Conservation (phyloP, 1,140 invertebrate species). For the Stratiolaelaps scimitus region DNA sequence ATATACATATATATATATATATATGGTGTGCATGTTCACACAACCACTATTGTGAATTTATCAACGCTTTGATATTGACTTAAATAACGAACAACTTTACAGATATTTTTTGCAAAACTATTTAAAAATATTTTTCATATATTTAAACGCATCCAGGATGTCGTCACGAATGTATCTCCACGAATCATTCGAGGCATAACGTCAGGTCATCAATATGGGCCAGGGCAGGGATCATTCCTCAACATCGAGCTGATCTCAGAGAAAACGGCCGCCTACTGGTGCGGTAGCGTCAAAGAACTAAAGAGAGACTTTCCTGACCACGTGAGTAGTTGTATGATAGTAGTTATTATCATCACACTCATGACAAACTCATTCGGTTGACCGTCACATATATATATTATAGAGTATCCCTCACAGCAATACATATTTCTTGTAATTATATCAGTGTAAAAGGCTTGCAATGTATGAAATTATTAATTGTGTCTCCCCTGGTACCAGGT, state of each 20-base stretch:
- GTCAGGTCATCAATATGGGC: conserved; percentile 77
- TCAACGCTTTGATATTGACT: conserved; percentile 21
- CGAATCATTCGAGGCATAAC: conserved; percentile 85
- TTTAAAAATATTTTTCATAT: not conserved
- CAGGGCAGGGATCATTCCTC: conserved; percentile 83
- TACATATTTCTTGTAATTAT: no score
- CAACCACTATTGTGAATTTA: not conserved
- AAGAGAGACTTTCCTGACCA: conserved; percentile 80
- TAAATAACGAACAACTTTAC: conserved; percentile 1
- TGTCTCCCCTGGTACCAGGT: conserved; percentile 48
- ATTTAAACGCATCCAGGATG: conserved; percentile 50
- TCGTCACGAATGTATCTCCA: conserved; percentile 92
- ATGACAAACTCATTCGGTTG: no score
- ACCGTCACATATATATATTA: no score
- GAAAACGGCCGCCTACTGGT: conserved; percentile 87
- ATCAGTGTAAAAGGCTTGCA: no score
- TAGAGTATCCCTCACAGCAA: no score
- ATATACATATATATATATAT: no score
- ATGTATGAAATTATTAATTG: no score
- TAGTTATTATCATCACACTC: not conserved
- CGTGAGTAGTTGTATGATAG: conserved; percentile 42
- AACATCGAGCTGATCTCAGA: conserved; percentile 98
- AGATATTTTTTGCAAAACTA: not conserved
- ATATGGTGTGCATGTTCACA: no score
- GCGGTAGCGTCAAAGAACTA: conserved; percentile 68